Percentiles rank a stretch among this genome's conserved stretches.
Evolutionary conservation across 2,113 vertebrate genomes (phyloP).

Genomic region (Neoarius graeffei): DNA sequence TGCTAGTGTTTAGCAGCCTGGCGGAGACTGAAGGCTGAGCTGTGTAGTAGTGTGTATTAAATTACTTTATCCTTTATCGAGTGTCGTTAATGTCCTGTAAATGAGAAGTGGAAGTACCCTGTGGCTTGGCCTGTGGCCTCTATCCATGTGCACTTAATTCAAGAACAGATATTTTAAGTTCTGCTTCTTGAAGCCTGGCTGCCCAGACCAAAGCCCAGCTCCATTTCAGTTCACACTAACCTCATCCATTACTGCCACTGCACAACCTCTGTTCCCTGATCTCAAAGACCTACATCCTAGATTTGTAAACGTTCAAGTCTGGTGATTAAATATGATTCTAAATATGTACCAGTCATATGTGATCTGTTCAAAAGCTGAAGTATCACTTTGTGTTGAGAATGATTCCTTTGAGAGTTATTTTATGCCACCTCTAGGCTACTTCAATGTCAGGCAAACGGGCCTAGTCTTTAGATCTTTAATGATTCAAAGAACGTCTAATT

Average conservation of each 20-base stretch:
- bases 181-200: conserved; percentile 68
- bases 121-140: conserved; percentile 74
- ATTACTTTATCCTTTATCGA: conserved; percentile 90
- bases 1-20: conserved; percentile 61
- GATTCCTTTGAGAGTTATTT: conserved; percentile 11
- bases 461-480: conserved; percentile 4
- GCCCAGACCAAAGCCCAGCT: conserved; percentile 63
- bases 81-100: conserved; percentile 86
- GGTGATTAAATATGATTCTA: background rate
- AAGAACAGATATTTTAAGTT: conserved; percentile 83
- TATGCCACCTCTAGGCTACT: conserved; percentile 9
- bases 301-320: background rate
- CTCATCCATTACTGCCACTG: conserved; percentile 33
- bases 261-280: background rate
- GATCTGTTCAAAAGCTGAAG: conserved; percentile 16
- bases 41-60: conserved; percentile 81
- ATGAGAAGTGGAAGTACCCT: conserved; percentile 83
- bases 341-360: background rate
- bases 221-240: conserved; percentile 59
- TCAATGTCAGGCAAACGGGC: conserved; percentile 26
- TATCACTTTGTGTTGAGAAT: conserved; percentile 13
- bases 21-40: conserved; percentile 67
- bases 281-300: conserved; percentile 6
- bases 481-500: conserved; percentile 36
- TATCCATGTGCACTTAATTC: conserved; percentile 81